Evolutionary conservation across 2,888 invertebrate genomes (phyloP), one percentile per base, ranked within the genome.

Genomic region (Eugnorisma glareosa): DNA sequence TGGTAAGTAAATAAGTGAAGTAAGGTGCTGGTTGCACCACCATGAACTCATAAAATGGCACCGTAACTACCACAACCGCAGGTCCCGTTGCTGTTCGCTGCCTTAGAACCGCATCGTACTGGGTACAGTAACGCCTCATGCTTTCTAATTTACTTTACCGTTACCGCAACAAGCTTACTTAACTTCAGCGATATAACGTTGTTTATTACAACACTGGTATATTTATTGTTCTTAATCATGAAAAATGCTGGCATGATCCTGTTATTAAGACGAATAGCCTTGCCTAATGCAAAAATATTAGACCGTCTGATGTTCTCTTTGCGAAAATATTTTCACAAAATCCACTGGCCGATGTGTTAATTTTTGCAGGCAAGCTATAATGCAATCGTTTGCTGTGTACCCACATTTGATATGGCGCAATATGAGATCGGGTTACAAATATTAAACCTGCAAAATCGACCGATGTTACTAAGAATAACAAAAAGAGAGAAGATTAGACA

Each of bases 131-230:
- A 86, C 84, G 88, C 54, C 79, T 87, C 83, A 81, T 88, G 89
- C 91, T 90, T 90, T 90, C 91, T 88, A 90, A 88, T 88, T 87
- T 81, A 81, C 78, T 83, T 77, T 69, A 82, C 86, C 74, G 82
- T 86, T 85, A 77, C 82, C 45, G 37, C 63, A 72, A 75, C 61
- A 72, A 73, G 70, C 79, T 85, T 81, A 83, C 72, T 85, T 88
- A 85, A 88, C 79, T 79, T 77, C 63, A 78, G 86, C 79, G 13
- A 77, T 78, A 77, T 63, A 72, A 59, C 71, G 73, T 75, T 64
- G 31, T 74, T 81, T 61, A 73, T 78, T 80, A 76, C 63, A 31
- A 82, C 72, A 77, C 63, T 54, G 54, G 48, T 40, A 66, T 64
- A 83, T 69, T 83, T 72, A 70, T 59, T 64, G 63, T 83, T 78